A percentile compares a stretch with the other conserved stretches of the same genome.
Evolutionary conservation across 2,888 invertebrate species (phyloP).

Genomic region (Pantelozetes paolii): DNA sequence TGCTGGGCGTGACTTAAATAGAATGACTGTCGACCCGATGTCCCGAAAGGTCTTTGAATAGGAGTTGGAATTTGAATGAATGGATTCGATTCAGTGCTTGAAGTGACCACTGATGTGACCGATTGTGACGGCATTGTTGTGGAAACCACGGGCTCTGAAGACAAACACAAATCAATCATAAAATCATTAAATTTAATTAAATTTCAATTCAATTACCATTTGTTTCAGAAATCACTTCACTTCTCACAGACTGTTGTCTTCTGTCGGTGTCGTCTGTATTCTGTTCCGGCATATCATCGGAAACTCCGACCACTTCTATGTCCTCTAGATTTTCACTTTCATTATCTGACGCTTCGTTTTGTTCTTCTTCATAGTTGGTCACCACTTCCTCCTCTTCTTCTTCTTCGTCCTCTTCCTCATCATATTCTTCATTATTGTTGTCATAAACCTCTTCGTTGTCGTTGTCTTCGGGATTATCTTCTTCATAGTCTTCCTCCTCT

Average conservation of each 20-base stretch:
- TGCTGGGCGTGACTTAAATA: conserved; percentile 52
- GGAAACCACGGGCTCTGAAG: background rate
- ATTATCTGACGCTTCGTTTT: background rate
- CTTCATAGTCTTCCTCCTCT: background rate
- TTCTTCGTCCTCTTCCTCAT: background rate
- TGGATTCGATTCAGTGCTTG: conserved; percentile 27
- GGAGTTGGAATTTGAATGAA: conserved; percentile 32
- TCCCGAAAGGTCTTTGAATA: conserved; percentile 13
- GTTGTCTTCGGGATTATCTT: background rate
- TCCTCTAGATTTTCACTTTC: background rate
- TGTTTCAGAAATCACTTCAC: background rate
- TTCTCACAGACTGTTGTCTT: background rate
- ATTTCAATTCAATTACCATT: background rate
- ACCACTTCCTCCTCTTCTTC: background rate
- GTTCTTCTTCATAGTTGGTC: too few relatives aligned
- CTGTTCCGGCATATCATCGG: background rate
- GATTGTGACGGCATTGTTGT: background rate
- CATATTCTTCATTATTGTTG: background rate
- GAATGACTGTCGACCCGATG: conserved; percentile 42
- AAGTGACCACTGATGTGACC: background rate
- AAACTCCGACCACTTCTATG: background rate
- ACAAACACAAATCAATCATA: background rate
- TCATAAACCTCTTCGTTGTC: background rate
- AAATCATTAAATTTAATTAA: background rate
- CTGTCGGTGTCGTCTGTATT: background rate